Evolutionary conservation across 2,113 vertebrate species (phyloP).

Genomic region (Carassius gibelio): DNA sequence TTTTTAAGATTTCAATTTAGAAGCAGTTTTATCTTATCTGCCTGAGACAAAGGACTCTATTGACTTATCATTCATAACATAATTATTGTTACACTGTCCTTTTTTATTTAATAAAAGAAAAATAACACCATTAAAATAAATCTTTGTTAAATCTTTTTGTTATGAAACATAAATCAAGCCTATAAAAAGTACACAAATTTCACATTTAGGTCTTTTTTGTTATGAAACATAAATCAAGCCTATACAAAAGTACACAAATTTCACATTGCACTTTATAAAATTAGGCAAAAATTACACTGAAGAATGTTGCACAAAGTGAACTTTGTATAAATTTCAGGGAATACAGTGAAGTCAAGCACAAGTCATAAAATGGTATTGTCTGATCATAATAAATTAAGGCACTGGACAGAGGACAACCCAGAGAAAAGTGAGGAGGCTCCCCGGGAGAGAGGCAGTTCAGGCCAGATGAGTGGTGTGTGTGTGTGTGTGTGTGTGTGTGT

Average conservation of each 20-base stretch:
- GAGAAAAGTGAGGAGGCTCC: constrained; percentile 66
- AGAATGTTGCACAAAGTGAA: not conserved
- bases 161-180: not conserved
- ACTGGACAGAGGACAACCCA: constrained; percentile 52
- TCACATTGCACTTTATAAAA: constrained; percentile 6
- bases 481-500: not conserved
- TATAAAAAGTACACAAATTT: not conserved
- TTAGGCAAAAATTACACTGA: not conserved
- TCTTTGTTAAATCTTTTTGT: not conserved
- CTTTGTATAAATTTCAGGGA: constrained; percentile 3
- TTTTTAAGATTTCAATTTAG: constrained; percentile 36
- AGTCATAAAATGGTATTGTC: constrained; percentile 69
- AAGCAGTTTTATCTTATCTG: constrained; percentile 5
- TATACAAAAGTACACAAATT: not conserved
- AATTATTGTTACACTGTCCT: not conserved
- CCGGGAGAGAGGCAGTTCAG: constrained; percentile 67
- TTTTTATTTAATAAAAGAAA: not conserved
- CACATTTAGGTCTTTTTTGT: not conserved
- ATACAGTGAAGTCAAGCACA: constrained; percentile 48
- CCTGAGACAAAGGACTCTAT: not conserved
- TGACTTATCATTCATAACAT: constrained; percentile 4
- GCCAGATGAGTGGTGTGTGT: too few species aligned
- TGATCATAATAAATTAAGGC: constrained; percentile 72
- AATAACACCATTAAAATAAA: not conserved
- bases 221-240: not conserved